Evolutionary conservation across 2,113 vertebrate genomes (phyloP).

Genomic region (Budorcas taxicolor): DNA sequence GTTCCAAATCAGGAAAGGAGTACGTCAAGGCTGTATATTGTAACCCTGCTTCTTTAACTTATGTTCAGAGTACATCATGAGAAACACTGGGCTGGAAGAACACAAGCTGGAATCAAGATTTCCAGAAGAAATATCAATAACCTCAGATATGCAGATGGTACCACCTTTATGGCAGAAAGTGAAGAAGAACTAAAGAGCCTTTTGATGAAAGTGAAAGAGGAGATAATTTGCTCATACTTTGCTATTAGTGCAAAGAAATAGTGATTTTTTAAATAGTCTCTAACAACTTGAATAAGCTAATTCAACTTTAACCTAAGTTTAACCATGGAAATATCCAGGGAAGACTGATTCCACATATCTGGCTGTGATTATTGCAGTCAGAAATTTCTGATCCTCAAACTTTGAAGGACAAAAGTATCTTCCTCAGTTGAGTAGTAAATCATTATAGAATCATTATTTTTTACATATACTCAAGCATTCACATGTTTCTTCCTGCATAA

Average conservation of each 20-base stretch:
- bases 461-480: background rate
- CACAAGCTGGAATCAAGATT: background rate
- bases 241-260: background rate
- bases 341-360: background rate
- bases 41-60: background rate
- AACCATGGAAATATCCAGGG: background rate
- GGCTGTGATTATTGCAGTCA: background rate
- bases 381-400: background rate
- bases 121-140: background rate
- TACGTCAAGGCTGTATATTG: fast-evolving
- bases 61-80: background rate
- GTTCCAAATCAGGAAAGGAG: background rate
- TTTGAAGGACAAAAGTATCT: background rate
- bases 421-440: background rate
- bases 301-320: background rate
- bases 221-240: background rate
- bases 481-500: background rate
- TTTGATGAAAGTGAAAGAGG: background rate
- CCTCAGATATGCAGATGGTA: background rate
- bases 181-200: background rate
- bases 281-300: background rate
- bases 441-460: background rate
- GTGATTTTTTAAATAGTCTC: conserved; percentile 20
- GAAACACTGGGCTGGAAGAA: background rate
- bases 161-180: background rate